Conservation (phyloP, 2,797 vertebrate genomes). For the Lophius americanus region DNA sequence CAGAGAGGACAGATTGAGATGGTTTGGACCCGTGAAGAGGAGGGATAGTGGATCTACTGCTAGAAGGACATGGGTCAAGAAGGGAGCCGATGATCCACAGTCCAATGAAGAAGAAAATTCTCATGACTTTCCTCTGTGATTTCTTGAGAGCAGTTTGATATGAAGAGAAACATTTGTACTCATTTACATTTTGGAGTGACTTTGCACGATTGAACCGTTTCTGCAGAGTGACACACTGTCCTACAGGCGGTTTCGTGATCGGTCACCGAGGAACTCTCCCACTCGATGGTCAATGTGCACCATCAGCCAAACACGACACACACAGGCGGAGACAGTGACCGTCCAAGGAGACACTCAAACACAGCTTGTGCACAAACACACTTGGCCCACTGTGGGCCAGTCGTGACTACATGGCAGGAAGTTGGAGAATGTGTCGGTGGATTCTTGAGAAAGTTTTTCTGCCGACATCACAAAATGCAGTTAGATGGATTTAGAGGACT, state of each 20-base stretch:
- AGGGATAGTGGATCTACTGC: too few species aligned
- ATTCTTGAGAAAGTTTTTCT: constrained; percentile 37
- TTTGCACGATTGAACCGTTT: constrained; percentile 1
- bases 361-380: background rate
- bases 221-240: constrained; percentile 17
- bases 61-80: too few species aligned
- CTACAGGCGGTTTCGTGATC: constrained; percentile 52
- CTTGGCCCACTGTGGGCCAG: constrained; percentile 21
- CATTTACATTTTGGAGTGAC: constrained; percentile 12
- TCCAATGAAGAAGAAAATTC: too few species aligned
- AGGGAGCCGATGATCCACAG: too few species aligned
- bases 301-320: constrained; percentile 14
- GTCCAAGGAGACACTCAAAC: background rate
- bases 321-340: background rate
- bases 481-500: constrained; percentile 25
- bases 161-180: too few species aligned
- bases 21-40: too few species aligned
- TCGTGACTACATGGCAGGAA: constrained; percentile 50
- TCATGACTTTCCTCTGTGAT: too few species aligned
- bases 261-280: constrained; percentile 36
- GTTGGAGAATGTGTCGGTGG: constrained; percentile 49
- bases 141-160: too few species aligned
- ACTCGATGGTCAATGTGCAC: constrained; percentile 35
- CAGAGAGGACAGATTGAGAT: too few species aligned
- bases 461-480: constrained; percentile 11